Base-by-base conservation (phyloP, 2,797 vertebrate species). In the Parotocinclus haroldoi region DNA sequence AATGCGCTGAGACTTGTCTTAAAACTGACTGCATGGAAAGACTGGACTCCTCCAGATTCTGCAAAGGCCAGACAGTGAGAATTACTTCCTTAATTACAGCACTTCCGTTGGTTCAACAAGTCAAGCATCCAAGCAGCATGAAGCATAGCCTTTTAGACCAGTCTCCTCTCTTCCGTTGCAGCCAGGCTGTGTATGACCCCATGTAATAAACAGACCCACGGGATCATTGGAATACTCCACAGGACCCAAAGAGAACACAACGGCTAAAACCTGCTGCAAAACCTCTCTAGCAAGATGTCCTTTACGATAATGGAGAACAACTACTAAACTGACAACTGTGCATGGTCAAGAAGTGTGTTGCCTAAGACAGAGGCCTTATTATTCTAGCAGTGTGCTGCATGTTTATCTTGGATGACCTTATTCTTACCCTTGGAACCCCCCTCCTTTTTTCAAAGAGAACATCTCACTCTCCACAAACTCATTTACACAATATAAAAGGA, bases 331-430 rank as follows among this genome's bases (percentile, higher is more conserved):
- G 55, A 69, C 63, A 72, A 59, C 45, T 46, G 48, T n/a, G 50
- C 38, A 69, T 39, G 58, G 38, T 72, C 56, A 13, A 58, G 40
- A 37, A 54, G 75, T 74, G 70, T 40, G 46, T 27, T 63, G 71
- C 58, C 71, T 27, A 48, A 77, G 74, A 82, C 64, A 78, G 51
- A 68, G 63, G 62, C 77, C 78, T 81, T 82, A 86, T 85, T 84
- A 75, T 84, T 85, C 75, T 72, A 82, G 71, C 75, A 74, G 58
- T 63, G 76, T 42, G 72, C 74, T 76, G 68, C 63, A 68, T 86
- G 79, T 87, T 86, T 85, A 79, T 84, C 70, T 85, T 82, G 67
- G 74, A 68, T 76, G 85, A 88, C 12, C 46, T 14, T 16, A 7
- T 50, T 50, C 1, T 50, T 50, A 16, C 48, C 14, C 7, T 9